A percentile compares a stretch with the other conserved stretches of the same genome.
Evolutionary conservation across 1,140 invertebrate genomes (phyloP).

Genomic region (Tigriopus japonicus): DNA sequence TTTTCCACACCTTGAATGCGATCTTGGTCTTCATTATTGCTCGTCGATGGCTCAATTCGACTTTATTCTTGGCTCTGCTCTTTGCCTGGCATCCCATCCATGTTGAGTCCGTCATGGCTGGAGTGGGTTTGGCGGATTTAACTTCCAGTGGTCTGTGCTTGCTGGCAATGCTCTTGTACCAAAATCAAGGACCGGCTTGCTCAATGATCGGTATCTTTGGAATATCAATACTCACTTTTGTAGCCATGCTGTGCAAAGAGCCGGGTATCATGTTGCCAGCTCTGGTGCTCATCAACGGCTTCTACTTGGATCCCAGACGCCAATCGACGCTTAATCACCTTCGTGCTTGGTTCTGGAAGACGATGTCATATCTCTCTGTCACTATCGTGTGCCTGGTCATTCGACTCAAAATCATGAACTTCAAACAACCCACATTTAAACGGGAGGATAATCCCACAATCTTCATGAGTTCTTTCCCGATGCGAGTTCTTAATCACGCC

Average conservation of each 20-base stretch:
- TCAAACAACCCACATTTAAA: constrained; percentile 19
- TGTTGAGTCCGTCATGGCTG: constrained; percentile 41
- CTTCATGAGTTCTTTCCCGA: constrained; percentile 17
- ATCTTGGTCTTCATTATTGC: background rate
- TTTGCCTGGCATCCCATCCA: constrained; percentile 90
- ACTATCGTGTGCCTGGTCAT: constrained; percentile 10
- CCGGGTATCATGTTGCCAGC: constrained; percentile 45
- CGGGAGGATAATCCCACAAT: constrained; percentile 19
- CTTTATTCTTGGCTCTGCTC: constrained; percentile 45
- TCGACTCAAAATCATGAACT: constrained; percentile 19
- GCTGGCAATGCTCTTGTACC: background rate
- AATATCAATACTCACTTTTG: constrained; percentile 30
- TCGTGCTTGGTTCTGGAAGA: background rate
- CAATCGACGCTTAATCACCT: background rate
- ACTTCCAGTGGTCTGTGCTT: background rate
- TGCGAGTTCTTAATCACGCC: constrained; percentile 40
- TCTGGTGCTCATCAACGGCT: constrained; percentile 36
- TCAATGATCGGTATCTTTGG: constrained; percentile 7
- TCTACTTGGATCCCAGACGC: background rate
- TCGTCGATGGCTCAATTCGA: background rate
- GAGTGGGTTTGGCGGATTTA: constrained; percentile 16
- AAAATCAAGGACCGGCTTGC: background rate
- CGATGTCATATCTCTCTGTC: background rate
- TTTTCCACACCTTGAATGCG: background rate
- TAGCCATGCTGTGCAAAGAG: constrained; percentile 72